phyloP scores from a whole-genome alignment of 2,888 invertebrate species.

The Conops quadrifasciatus region DNA sequence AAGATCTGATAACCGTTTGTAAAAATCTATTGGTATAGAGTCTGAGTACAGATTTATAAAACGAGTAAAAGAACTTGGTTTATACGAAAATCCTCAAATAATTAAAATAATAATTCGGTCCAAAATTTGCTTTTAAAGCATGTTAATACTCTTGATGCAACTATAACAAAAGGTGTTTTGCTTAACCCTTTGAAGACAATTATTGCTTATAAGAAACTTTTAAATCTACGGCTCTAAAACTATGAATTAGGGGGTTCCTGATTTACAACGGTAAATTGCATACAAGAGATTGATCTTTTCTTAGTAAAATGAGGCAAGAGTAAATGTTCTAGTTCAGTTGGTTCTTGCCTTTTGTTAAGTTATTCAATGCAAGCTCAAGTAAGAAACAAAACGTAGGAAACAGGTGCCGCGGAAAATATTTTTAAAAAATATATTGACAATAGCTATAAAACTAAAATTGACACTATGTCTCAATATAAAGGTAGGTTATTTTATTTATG shows the following conservation, averaged over 20 bases:
- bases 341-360: neutral
- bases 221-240: neutral
- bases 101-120: slow-evolving; percentile 9
- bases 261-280: neutral
- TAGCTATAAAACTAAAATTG: neutral
- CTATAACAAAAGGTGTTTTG: slow-evolving; percentile 11
- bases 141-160: slow-evolving; percentile 6
- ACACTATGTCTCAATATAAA: neutral
- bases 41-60: slow-evolving; percentile 23
- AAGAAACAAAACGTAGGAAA: neutral
- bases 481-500: slow-evolving; percentile 11
- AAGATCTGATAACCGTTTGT: slow-evolving; percentile 4
- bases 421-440: neutral
- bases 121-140: slow-evolving; percentile 12
- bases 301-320: neutral
- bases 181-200: neutral
- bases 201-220: neutral
- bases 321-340: neutral
- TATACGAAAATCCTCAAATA: neutral
- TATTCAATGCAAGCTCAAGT: neutral
- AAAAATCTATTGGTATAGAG: slow-evolving; percentile 17
- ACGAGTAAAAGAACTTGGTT: slow-evolving; percentile 1
- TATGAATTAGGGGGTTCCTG: neutral
- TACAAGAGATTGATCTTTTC: neutral
- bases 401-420: neutral